These are phyloP conservation scores for Drosophila murphyi DNA, from an alignment of 1,140 invertebrate species.

Conservation along the genomic window DNA sequence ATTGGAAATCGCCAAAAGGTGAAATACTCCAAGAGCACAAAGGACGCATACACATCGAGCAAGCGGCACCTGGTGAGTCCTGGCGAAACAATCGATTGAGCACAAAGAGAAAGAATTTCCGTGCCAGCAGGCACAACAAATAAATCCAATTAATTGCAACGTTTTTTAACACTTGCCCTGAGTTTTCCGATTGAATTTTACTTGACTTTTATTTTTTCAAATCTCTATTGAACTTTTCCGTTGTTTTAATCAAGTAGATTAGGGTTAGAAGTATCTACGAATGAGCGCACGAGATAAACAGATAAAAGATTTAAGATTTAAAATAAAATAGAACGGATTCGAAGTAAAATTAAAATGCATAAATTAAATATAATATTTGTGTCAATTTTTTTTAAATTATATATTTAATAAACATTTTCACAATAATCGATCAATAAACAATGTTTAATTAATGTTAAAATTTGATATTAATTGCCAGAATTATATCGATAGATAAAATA, in stretches of 20 bases:
- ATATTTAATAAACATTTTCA: too few relatives aligned
- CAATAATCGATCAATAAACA: too few relatives aligned
- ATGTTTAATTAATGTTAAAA: too few relatives aligned
- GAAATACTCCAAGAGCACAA: constrained; percentile 77
- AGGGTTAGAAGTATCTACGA: neutral
- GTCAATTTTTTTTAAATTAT: too few relatives aligned
- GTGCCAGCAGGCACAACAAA: constrained; percentile 59
- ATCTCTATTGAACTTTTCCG: constrained; percentile 46
- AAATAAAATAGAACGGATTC: too few relatives aligned
- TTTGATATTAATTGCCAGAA: too few relatives aligned
- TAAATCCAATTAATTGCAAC: constrained; percentile 79
- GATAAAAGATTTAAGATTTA: too few relatives aligned
- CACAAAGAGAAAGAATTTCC: neutral
- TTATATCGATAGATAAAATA: too few relatives aligned
- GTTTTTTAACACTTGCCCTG: constrained; percentile 14
- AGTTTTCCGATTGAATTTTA: constrained; percentile 1
- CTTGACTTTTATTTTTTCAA: constrained; percentile 44
- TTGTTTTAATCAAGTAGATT: constrained; percentile 14
- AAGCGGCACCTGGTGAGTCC: constrained; percentile 62
- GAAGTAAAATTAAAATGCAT: neutral
- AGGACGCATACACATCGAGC: constrained; percentile 84
- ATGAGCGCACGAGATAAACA: neutral
- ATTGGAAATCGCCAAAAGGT: constrained; percentile 84
- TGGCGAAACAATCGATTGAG: constrained; percentile 15
- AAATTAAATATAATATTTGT: too few relatives aligned